Evolutionary conservation across 2,113 vertebrate genomes (phyloP), one percentile per base, ranked within the genome.

Genomic region (Trematocara stigmaticum): DNA sequence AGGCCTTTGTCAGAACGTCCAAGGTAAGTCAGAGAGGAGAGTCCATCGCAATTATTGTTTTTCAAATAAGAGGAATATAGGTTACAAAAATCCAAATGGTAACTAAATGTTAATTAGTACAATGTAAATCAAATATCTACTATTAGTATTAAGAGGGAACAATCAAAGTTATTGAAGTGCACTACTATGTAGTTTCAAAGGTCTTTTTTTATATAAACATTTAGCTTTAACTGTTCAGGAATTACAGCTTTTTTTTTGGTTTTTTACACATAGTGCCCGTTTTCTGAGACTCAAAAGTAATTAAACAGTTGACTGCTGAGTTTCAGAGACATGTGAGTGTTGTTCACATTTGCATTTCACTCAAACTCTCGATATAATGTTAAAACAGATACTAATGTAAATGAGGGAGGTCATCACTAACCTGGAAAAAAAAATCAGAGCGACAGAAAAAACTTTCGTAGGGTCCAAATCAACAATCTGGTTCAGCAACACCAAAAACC

Each of bases 1-100:
- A 98, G 90, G 97, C 97, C 51, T 98, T 98, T 47, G 97, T 91
- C 59, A 95, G 20, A 49, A 95, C 97, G 0, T 94, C 96, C 87
- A 98, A 98, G 94, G 97, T 98, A 88, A 93, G 51, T 51, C 26
- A 8, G 26, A 76, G 26, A 34, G 69, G 16, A 76, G 6, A 4
- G 69, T 10, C 15, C 66, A 47, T 47, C 5, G 1, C 40, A 64
- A 64, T 12, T 38, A 12, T 71, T 6, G 38, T 23, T 42, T 69
- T 69, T 69, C n/a, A 69, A 42, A 42, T 23, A 69, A 69, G 64
- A 69, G 38, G n/a, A 23, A 23, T 42, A 26, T 2, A 69, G 23
- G 38, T 69, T 13, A 69, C 35, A 40, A 69, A 69, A 23, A 40
- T 42, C 20, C 38, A 69, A 42, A 69, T 8, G 38, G 64, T 69